A percentile compares a stretch with the other conserved stretches of the same genome.
These are phyloP conservation scores for Cyclophora albipunctata DNA, from an alignment of 2,888 invertebrate species.

Conservation along the genomic window DNA sequence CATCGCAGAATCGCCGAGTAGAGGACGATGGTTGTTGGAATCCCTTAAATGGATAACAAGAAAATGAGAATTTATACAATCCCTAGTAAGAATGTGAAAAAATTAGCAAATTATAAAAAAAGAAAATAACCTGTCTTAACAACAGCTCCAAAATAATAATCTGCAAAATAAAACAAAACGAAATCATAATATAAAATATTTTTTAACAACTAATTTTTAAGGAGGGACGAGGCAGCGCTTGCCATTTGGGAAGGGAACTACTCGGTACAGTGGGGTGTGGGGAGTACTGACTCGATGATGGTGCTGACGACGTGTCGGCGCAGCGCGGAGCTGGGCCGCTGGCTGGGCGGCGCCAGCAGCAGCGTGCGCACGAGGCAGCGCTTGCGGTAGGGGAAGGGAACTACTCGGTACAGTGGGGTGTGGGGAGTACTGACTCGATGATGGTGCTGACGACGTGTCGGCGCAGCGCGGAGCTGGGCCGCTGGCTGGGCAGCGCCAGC, in stretches of 20 bases:
- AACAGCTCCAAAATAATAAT: constrained; percentile 6
- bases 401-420: too few species aligned
- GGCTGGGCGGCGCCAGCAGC: constrained; percentile 87
- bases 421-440: constrained; percentile 87
- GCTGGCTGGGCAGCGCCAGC: constrained; percentile 87
- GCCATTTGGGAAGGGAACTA: too few species aligned
- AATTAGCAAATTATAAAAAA: constrained; percentile 24
- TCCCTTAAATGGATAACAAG: constrained; percentile 76
- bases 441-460: constrained; percentile 90
- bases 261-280: too few species aligned
- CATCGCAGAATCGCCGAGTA: constrained; percentile 95
- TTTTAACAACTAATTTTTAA: constrained; percentile 1
- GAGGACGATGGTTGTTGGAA: constrained; percentile 91
- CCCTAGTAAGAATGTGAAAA: constrained; percentile 16
- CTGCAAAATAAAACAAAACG: constrained; percentile 8
- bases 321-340: constrained; percentile 85
- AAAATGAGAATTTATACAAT: neutral
- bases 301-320: constrained; percentile 88
- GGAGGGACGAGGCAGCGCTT: constrained; percentile 6
- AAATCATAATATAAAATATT: neutral
- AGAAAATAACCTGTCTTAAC: constrained; percentile 5
- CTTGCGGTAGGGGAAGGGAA: constrained; percentile 89
- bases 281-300: constrained; percentile 89
- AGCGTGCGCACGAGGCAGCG: constrained; percentile 88
- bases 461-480: constrained; percentile 85